A percentile compares a stretch with the other conserved stretches of the same genome.
phyloP scores from a whole-genome alignment of 2,797 vertebrate species.

The Rousettus madagascariensis region DNA sequence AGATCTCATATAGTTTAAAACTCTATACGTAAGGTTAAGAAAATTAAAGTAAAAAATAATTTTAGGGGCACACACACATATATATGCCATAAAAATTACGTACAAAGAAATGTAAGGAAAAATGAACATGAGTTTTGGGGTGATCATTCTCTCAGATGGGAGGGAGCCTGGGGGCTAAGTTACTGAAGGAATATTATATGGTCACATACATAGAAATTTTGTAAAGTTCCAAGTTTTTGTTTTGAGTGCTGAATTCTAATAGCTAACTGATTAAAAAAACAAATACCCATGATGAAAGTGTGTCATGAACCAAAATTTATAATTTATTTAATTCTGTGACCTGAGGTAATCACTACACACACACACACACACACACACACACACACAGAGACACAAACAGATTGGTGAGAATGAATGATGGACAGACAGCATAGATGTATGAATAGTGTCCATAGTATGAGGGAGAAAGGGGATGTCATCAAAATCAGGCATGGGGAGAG shows the following conservation, averaged over 20 bases:
- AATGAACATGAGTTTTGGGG: neutral
- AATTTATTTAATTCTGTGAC: neutral
- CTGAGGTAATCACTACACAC: neutral
- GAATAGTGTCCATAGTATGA: neutral
- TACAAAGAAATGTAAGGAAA: neutral
- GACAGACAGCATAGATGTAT: neutral
- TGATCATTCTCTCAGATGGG: neutral
- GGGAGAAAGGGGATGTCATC: neutral
- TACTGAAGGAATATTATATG: neutral
- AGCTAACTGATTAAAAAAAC: neutral
- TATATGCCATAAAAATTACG: neutral
- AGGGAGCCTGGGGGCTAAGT: too few species aligned
- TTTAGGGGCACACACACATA: neutral
- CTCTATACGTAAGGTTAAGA: neutral
- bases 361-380: neutral
- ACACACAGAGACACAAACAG: neutral
- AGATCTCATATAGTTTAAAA: neutral
- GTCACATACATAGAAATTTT: neutral
- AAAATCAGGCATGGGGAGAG: neutral
- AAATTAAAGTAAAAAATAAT: neutral
- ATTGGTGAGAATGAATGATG: neutral
- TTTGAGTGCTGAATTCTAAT: neutral
- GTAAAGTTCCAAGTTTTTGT: neutral
- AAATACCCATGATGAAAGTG: neutral
- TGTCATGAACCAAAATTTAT: neutral